phyloP scores from a whole-genome alignment of 2,797 vertebrate species.

The Luscinia megarhynchos region DNA sequence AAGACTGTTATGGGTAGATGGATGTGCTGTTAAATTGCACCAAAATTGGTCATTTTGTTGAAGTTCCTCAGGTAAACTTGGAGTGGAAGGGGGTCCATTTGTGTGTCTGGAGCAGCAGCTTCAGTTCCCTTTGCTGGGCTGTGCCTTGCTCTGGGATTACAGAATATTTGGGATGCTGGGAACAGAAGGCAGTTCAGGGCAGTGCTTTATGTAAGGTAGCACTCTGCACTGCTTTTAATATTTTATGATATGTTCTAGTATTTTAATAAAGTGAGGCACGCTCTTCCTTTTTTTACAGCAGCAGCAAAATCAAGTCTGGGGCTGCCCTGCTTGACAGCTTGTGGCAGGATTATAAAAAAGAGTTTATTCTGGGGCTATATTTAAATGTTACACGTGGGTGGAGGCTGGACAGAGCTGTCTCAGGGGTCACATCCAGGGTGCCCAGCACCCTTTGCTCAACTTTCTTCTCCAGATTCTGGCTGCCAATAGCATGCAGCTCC shows the following conservation, averaged over 20 bases:
- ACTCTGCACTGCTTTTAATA: constrained; percentile 29
- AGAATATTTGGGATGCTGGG: constrained; percentile 5
- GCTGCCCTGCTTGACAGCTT: constrained; percentile 54
- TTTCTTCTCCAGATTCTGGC: neutral
- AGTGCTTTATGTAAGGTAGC: constrained; percentile 49
- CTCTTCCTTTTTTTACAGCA: constrained; percentile 1
- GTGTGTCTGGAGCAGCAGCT: neutral
- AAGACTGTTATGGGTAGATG: neutral
- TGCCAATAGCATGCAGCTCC: neutral
- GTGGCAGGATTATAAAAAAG: constrained; percentile 51
- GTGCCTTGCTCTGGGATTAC: neutral
- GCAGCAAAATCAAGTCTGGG: constrained; percentile 45
- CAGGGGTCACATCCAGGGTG: constrained; percentile 16
- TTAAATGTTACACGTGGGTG: constrained; percentile 30
- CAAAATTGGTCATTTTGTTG: neutral
- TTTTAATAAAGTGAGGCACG: constrained; percentile 49
- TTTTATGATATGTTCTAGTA: constrained; percentile 23
- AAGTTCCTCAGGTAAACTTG: neutral
- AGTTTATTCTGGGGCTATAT: constrained; percentile 54
- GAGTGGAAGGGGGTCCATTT: neutral
- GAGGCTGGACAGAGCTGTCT: neutral
- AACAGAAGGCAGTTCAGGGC: constrained; percentile 32
- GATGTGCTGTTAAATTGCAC: neutral
- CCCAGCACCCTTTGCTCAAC: neutral
- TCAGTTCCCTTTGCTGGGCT: neutral